A percentile compares a stretch with the other conserved stretches of the same genome.
Evolutionary conservation across 2,797 vertebrate species (phyloP).

Genomic region (Xenops minutus): DNA sequence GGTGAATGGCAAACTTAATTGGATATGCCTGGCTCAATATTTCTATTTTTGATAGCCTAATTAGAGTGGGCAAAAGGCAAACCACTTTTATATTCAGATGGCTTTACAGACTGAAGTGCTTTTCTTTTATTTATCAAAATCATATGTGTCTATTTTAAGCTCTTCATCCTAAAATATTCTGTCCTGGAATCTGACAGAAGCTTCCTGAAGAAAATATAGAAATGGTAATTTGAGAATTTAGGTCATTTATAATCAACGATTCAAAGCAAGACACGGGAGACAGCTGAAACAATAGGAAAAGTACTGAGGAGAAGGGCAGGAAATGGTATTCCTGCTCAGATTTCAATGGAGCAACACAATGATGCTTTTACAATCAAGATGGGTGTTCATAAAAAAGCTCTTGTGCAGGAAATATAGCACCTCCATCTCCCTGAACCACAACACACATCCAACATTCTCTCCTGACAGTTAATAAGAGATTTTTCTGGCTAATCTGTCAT

Average conservation of each 20-base stretch:
- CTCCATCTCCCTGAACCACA: neutral
- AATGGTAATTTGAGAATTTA: neutral
- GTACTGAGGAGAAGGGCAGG: neutral
- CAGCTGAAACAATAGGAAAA: slow-evolving; percentile 28
- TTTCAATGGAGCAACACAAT: neutral
- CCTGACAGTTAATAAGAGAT: neutral
- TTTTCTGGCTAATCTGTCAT: neutral
- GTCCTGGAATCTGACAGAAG: neutral
- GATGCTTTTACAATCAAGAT: neutral
- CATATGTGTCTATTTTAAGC: slow-evolving; percentile 10
- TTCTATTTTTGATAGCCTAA: slow-evolving; percentile 60
- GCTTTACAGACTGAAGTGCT: neutral
- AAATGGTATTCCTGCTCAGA: neutral
- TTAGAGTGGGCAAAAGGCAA: slow-evolving; percentile 36
- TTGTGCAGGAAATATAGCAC: neutral
- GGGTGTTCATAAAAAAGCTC: neutral
- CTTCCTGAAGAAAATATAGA: slow-evolving; percentile 10
- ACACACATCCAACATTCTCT: neutral
- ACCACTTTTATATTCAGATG: neutral
- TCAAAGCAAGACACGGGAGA: slow-evolving; percentile 20
- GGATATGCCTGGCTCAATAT: neutral
- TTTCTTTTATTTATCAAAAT: slow-evolving; percentile 24
- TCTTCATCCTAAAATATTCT: slow-evolving; percentile 12
- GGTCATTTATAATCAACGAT: neutral
- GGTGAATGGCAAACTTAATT: slow-evolving; percentile 27